Percentiles rank a stretch among this genome's conserved stretches.
Evolutionary conservation across 1,140 invertebrate genomes (phyloP).

Genomic region (Tetragonula clypearis): DNA sequence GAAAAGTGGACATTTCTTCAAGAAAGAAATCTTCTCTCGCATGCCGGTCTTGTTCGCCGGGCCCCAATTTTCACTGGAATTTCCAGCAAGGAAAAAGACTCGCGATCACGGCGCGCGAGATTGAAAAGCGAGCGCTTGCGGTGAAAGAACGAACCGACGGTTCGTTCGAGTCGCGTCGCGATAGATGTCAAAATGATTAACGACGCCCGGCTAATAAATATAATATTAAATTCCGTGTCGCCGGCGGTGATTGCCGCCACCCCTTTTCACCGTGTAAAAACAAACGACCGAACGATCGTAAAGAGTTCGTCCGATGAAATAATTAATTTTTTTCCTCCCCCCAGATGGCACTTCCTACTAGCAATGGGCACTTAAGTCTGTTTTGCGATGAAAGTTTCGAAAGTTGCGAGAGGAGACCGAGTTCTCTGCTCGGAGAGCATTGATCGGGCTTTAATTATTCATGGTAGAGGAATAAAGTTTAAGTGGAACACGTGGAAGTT

Average conservation of each 20-base stretch:
- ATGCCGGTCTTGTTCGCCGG: not conserved
- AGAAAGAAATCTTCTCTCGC: not conserved
- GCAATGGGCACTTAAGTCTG: not conserved
- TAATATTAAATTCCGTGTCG: conserved; percentile 52
- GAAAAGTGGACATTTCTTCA: not conserved
- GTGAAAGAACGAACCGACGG: conserved; percentile 14
- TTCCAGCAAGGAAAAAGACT: conserved; percentile 24
- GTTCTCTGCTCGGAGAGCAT: no score
- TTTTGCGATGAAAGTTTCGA: not conserved
- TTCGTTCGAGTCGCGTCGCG: not conserved
- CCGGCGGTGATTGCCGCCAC: conserved; percentile 4
- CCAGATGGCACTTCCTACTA: not conserved
- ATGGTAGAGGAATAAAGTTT: not conserved
- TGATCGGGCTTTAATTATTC: conserved; percentile 14
- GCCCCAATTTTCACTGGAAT: conserved; percentile 29
- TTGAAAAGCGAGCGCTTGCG: not conserved
- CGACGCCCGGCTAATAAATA: conserved; percentile 46
- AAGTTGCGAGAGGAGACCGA: not conserved
- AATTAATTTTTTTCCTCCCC: conserved; percentile 33
- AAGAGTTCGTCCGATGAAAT: not conserved
- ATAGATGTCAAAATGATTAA: conserved; percentile 56
- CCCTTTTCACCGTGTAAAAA: no score
- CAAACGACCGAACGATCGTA: not conserved
- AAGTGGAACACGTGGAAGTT: not conserved
- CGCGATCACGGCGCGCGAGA: not conserved